phyloP scores from a whole-genome alignment of 2,113 vertebrate genomes.

The Alouatta palliata region DNA sequence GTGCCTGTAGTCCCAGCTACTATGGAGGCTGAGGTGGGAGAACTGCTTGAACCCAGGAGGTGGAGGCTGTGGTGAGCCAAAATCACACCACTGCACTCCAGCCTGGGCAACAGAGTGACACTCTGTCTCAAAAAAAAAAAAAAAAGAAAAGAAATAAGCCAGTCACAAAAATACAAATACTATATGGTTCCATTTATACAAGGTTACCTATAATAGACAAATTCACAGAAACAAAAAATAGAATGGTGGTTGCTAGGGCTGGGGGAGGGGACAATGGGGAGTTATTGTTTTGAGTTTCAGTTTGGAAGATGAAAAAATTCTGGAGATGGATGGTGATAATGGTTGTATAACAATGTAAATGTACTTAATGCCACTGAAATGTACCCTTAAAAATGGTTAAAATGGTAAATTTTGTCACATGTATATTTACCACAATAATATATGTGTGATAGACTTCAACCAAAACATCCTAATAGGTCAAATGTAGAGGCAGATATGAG shows the following conservation, averaged over 20 bases:
- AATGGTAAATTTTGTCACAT: not conserved
- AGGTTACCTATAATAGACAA: not conserved
- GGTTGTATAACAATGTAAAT: not conserved
- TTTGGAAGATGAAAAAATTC: slow-evolving; percentile 36
- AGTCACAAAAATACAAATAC: not conserved
- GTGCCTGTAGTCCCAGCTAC: no score
- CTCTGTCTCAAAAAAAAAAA: no score
- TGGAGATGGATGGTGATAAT: not conserved
- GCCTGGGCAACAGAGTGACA: no score
- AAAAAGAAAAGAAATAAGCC: not conserved
- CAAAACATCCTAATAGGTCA: slow-evolving; percentile 6
- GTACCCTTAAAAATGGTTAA: not conserved
- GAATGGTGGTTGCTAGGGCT: not conserved
- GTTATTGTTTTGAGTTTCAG: not conserved
- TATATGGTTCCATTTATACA: not conserved
- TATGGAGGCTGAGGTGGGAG: no score
- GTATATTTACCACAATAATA: not conserved
- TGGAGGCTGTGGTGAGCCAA: no score
- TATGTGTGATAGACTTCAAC: not conserved
- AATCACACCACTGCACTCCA: no score
- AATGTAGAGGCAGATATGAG: slow-evolving; percentile 33
- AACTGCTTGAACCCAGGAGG: no score
- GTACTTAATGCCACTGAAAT: not conserved
- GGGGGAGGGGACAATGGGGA: not conserved
- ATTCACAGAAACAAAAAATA: not conserved